These are phyloP conservation scores for Corythaixoides concolor DNA, from an alignment of 2,113 vertebrate genomes.

Conservation along the genomic window DNA sequence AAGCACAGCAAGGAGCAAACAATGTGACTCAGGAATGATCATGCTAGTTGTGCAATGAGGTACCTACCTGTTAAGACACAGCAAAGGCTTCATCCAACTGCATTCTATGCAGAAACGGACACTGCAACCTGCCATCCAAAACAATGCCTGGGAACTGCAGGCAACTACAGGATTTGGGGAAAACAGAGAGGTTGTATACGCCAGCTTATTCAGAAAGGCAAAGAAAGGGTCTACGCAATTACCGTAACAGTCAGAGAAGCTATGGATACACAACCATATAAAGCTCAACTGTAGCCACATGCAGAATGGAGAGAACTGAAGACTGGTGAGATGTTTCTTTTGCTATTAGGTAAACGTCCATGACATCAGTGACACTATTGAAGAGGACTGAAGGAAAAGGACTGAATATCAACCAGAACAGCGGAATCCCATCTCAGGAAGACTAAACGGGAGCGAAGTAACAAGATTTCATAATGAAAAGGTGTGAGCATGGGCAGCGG, in stretches of 20 bases:
- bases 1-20: not conserved
- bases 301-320: not conserved
- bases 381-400: not conserved
- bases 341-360: fast-evolving
- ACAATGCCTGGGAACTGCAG: not conserved
- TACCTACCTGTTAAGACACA: not conserved
- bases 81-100: not conserved
- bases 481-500: not conserved
- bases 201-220: not conserved
- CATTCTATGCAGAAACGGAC: not conserved
- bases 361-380: fast-evolving
- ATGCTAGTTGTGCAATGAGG: not conserved
- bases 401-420: not conserved
- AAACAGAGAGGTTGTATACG: not conserved
- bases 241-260: not conserved
- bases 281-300: not conserved
- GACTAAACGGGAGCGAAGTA: not conserved
- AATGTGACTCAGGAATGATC: not conserved
- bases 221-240: not conserved
- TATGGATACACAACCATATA: not conserved
- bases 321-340: not conserved
- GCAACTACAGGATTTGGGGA: not conserved
- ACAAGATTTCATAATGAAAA: not conserved
- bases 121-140: not conserved
- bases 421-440: not conserved